Evolutionary conservation across 92 coral and sea anemone species (phyloP).

Genomic region (Epizoanthus fatuus): DNA sequence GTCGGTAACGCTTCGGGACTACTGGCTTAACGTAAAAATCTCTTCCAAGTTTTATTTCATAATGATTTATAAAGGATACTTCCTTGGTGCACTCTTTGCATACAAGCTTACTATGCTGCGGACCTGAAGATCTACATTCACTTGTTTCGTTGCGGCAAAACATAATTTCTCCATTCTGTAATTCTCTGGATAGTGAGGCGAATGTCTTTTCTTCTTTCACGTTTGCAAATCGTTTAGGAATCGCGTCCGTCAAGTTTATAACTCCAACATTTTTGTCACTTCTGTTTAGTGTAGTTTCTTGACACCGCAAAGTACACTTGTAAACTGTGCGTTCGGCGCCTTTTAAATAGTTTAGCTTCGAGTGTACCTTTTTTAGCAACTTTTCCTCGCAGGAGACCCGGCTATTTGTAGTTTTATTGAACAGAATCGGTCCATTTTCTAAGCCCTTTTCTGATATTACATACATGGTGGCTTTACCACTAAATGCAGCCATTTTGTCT

Average conservation of each 20-base stretch:
- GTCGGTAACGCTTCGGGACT: background rate
- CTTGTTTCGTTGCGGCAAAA: background rate
- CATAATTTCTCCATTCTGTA: conserved; percentile 2
- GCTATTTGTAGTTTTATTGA: conserved; percentile 42
- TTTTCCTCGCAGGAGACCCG: conserved; percentile 25
- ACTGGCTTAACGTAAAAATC: background rate
- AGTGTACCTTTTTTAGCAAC: conserved; percentile 12
- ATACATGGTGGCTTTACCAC: conserved; percentile 78
- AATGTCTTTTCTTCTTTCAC: background rate
- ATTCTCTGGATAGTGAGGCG: conserved; percentile 27
- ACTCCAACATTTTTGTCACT: background rate
- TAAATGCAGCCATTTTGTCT: conserved; percentile 3
- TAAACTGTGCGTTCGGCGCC: background rate
- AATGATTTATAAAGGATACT: background rate
- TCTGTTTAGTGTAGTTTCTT: background rate
- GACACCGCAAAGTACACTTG: background rate
- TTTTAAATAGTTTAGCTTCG: background rate
- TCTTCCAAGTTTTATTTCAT: background rate
- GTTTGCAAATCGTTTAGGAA: background rate
- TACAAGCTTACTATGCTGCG: background rate
- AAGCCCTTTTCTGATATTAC: conserved; percentile 79
- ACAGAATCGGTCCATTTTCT: conserved; percentile 58
- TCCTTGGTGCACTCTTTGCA: background rate
- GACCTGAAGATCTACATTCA: background rate
- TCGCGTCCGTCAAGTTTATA: background rate